Evolutionary conservation across 92 coral and sea anemone species (phyloP).

Genomic region (Porites rus): DNA sequence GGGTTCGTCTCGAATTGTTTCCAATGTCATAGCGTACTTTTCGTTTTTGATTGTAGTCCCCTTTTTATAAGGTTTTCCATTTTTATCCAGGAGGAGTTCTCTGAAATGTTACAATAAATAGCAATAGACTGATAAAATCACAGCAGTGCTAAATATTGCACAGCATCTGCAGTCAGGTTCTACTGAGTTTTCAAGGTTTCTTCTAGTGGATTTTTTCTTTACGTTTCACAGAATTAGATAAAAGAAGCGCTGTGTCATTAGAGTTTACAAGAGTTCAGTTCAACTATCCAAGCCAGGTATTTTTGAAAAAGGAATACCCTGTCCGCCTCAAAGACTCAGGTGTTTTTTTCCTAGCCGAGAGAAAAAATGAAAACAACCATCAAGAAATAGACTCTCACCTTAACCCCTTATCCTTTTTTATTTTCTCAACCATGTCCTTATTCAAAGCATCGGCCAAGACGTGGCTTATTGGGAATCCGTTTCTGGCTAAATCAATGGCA

Average conservation of each 20-base stretch:
- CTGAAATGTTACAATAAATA: conserved; percentile 23
- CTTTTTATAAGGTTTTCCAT: conserved; percentile 39
- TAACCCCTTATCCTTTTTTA: conserved; percentile 66
- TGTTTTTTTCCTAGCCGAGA: no score
- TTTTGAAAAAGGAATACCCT: no score
- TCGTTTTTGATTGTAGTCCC: conserved; percentile 69
- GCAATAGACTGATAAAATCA: neutral
- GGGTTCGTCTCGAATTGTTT: conserved; percentile 70
- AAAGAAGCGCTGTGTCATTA: no score
- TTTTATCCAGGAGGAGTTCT: conserved; percentile 65
- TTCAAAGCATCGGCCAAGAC: conserved; percentile 51
- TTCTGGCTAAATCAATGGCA: conserved; percentile 68
- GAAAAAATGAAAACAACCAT: neutral
- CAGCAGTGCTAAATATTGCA: neutral
- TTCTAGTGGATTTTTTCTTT: no score
- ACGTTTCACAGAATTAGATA: no score
- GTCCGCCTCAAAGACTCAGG: no score
- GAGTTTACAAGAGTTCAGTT: no score
- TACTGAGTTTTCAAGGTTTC: no score
- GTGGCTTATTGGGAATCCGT: conserved; percentile 61
- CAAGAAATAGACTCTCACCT: conserved; percentile 28
- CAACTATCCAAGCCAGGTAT: no score
- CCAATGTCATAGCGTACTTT: conserved; percentile 78
- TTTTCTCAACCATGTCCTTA: neutral
- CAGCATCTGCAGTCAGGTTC: no score